These are phyloP conservation scores for Cathartes aura DNA, from an alignment of 2,113 vertebrate genomes.

Conservation along the genomic window DNA sequence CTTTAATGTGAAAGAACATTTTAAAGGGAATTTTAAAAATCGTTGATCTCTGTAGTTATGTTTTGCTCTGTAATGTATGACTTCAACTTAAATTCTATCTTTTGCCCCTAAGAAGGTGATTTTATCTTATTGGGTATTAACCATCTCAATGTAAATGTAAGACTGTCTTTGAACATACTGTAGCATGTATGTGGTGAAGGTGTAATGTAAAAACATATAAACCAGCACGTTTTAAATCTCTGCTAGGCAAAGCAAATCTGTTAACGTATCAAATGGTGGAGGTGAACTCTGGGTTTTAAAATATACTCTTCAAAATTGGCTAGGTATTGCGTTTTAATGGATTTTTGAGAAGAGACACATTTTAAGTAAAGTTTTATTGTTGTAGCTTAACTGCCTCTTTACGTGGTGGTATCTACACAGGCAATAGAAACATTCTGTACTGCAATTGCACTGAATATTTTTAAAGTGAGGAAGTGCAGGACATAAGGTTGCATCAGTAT, in stretches of 20 bases:
- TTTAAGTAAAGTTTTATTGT: neutral
- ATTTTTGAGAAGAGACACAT: neutral
- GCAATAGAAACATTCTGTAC: neutral
- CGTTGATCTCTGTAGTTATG: neutral
- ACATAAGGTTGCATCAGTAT: neutral
- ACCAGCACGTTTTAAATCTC: neutral
- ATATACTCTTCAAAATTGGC: neutral
- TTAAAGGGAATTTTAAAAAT: neutral
- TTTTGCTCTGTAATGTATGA: neutral
- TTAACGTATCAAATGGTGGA: neutral
- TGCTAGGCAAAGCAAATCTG: neutral
- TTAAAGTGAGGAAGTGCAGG: neutral
- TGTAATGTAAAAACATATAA: neutral
- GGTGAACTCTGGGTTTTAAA: neutral
- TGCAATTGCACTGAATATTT: neutral
- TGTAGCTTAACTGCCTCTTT: neutral
- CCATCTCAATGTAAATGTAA: neutral
- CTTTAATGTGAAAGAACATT: neutral
- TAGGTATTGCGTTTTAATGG: neutral
- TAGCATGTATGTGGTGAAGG: neutral
- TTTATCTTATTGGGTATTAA: neutral
- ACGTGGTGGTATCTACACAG: accelerated
- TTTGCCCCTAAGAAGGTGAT: neutral
- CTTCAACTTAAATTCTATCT: neutral
- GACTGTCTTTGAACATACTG: neutral